These are phyloP conservation scores for Drosophila koepferae DNA, from an alignment of 2,888 invertebrate species.

Conservation along the genomic window DNA sequence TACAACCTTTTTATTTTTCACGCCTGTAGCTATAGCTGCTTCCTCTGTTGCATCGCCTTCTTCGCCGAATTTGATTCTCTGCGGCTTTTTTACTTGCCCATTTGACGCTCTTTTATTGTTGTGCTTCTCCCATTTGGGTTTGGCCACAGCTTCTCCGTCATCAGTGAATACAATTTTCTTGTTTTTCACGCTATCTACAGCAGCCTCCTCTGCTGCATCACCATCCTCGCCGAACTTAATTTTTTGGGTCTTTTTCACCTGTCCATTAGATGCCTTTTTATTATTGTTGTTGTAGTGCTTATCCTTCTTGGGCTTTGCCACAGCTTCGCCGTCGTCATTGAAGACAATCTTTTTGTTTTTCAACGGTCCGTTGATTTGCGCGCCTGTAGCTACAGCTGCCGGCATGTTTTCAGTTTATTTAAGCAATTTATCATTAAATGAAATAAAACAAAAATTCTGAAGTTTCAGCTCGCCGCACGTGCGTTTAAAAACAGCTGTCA, in stretches of 20 bases:
- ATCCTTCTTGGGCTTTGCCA: conserved; percentile 41
- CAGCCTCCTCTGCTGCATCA: background rate
- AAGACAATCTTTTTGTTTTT: conserved; percentile 83
- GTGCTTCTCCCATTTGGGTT: conserved; percentile 40
- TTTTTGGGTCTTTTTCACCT: conserved; percentile 40
- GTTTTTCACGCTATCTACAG: conserved; percentile 53
- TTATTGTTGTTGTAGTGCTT: conserved; percentile 49
- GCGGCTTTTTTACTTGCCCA: conserved; percentile 31
- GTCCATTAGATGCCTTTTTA: conserved; percentile 21
- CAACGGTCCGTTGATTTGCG: conserved; percentile 43
- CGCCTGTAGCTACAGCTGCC: conserved; percentile 63
- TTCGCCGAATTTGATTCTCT: conserved; percentile 46
- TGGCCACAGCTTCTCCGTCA: conserved; percentile 64
- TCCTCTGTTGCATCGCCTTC: conserved; percentile 6
- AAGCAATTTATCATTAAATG: conserved; percentile 36
- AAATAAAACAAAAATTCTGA: conserved; percentile 20
- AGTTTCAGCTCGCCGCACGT: conserved; percentile 53
- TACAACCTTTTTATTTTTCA: conserved; percentile 80
- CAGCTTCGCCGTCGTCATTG: conserved; percentile 75
- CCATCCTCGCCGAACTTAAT: conserved; percentile 46
- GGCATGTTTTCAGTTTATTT: conserved; percentile 54
- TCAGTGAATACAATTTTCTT: conserved; percentile 83
- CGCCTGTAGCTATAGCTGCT: conserved; percentile 35
- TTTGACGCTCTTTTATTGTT: conserved; percentile 23
- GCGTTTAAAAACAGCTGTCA: conserved; percentile 44